A percentile compares a stretch with the other conserved stretches of the same genome.
These are phyloP conservation scores for Steinernema scapterisci DNA, from an alignment of 2,888 invertebrate species.

Conservation along the genomic window DNA sequence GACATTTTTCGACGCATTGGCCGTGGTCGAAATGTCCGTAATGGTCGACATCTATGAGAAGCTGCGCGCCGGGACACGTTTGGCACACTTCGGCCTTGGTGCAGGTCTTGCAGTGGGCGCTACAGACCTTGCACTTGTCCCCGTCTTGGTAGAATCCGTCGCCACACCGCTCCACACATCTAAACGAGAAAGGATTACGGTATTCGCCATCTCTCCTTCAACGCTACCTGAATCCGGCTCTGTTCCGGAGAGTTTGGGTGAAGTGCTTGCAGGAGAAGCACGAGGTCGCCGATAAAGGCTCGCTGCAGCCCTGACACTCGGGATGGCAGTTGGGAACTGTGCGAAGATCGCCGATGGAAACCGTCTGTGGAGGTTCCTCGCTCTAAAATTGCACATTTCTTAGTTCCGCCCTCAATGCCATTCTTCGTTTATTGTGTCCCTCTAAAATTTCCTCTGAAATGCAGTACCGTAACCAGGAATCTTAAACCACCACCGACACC, in stretches of 20 bases:
- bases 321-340: slow-evolving; percentile 63
- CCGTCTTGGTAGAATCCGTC: slow-evolving; percentile 63
- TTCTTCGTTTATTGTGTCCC: neutral
- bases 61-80: slow-evolving; percentile 61
- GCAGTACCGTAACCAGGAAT: neutral
- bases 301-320: slow-evolving; percentile 59
- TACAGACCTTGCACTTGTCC: slow-evolving; percentile 63
- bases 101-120: slow-evolving; percentile 62
- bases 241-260: slow-evolving; percentile 60
- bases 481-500: neutral
- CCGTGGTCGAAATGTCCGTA: slow-evolving; percentile 63
- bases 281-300: slow-evolving; percentile 55
- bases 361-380: slow-evolving; percentile 31
- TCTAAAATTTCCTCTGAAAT: neutral
- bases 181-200: slow-evolving; percentile 20
- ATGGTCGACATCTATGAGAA: slow-evolving; percentile 64
- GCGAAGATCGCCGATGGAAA: slow-evolving; percentile 55
- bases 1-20: slow-evolving; percentile 65
- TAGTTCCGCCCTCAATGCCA: neutral
- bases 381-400: neutral
- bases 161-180: slow-evolving; percentile 64
- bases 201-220: too few species aligned
- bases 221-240: slow-evolving; percentile 64
- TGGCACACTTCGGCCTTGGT: slow-evolving; percentile 62
- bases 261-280: slow-evolving; percentile 65